Evolutionary conservation across 2,888 invertebrate genomes (phyloP).

Genomic region (Teleogryllus oceanicus): DNA sequence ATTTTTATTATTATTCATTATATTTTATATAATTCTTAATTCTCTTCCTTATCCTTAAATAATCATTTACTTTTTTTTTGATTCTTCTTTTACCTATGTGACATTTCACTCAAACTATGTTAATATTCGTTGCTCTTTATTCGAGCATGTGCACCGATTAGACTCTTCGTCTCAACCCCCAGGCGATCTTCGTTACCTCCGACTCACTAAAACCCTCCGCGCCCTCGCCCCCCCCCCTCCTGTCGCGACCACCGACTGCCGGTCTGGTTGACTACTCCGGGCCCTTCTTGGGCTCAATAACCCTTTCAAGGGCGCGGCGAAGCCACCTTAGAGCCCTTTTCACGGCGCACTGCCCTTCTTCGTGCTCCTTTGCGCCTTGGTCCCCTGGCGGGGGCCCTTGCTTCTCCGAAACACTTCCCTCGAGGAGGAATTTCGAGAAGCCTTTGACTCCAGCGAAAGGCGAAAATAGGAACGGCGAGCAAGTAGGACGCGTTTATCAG

Average conservation of each 20-base stretch:
- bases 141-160: no score
- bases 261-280: neutral
- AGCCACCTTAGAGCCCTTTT: constrained; percentile 5
- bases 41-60: no score
- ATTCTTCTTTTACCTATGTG: no score
- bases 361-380: neutral
- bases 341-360: neutral
- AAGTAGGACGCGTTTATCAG: constrained; percentile 6
- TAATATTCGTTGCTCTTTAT: no score
- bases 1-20: no score
- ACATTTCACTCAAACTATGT: no score
- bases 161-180: no score
- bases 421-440: neutral
- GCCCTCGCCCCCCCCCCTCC: neutral
- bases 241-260: neutral
- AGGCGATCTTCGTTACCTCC: no score
- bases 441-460: neutral
- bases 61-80: no score
- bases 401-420: neutral
- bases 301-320: neutral
- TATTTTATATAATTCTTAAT: no score
- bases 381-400: neutral
- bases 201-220: neutral
- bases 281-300: neutral
- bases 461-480: neutral